phyloP scores from a whole-genome alignment of 2,888 invertebrate species.

The Hypercompe scribonia region DNA sequence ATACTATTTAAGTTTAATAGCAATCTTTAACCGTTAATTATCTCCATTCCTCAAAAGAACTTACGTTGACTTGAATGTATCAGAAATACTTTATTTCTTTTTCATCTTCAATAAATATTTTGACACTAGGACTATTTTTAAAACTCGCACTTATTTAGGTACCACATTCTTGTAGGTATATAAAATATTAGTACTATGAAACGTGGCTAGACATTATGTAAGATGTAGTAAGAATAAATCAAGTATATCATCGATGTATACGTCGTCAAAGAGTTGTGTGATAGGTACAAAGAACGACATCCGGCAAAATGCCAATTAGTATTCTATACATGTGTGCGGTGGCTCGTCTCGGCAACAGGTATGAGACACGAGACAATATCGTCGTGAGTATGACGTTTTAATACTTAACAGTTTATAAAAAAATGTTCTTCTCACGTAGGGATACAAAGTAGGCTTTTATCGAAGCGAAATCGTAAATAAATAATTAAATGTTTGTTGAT shows the following conservation, averaged over 20 bases:
- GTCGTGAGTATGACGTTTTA: neutral
- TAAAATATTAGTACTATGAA: neutral
- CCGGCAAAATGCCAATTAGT: slow-evolving; percentile 66
- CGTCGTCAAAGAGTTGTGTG: slow-evolving; percentile 32
- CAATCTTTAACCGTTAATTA: too few species aligned
- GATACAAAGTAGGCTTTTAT: slow-evolving; percentile 1
- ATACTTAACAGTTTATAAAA: slow-evolving; percentile 5
- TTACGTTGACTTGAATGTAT: neutral
- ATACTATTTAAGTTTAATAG: neutral
- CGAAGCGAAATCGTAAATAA: too few species aligned
- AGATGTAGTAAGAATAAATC: slow-evolving; percentile 18
- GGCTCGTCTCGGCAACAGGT: slow-evolving; percentile 64
- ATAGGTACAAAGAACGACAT: slow-evolving; percentile 57
- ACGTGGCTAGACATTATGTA: neutral
- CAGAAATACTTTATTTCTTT: neutral
- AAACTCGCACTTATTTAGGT: neutral
- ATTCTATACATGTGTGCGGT: slow-evolving; percentile 67
- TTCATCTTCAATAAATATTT: neutral
- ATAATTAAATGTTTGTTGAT: too few species aligned
- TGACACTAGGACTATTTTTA: neutral
- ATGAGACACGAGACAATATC: slow-evolving; percentile 27
- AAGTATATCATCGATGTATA: slow-evolving; percentile 9
- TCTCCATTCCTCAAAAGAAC: neutral
- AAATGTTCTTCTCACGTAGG: neutral
- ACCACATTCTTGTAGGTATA: neutral